Evolutionary conservation across 2,888 invertebrate genomes (phyloP).

Genomic region (Euclidia mi): DNA sequence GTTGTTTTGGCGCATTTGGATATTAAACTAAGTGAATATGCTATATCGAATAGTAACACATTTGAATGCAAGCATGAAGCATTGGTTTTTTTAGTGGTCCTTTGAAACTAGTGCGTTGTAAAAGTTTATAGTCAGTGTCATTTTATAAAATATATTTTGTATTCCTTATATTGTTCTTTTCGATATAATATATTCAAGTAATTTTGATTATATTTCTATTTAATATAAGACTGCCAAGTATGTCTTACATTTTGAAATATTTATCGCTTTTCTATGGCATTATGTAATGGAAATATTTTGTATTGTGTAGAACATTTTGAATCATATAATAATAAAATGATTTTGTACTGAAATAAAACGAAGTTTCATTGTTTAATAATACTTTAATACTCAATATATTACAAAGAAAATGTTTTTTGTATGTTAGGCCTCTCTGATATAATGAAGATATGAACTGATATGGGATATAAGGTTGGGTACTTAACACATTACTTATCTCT

Average conservation of each 20-base stretch:
- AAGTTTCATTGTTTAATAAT: slow-evolving; percentile 10
- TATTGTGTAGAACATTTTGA: slow-evolving; percentile 49
- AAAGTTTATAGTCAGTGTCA: too few species aligned
- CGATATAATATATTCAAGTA: too few species aligned
- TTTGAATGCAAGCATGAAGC: too few species aligned
- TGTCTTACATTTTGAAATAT: too few species aligned
- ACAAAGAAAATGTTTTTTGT: slow-evolving; percentile 28
- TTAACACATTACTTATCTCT: slow-evolving; percentile 7
- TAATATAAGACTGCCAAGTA: slow-evolving; percentile 10
- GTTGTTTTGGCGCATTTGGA: slow-evolving; percentile 75
- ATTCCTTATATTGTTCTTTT: too few species aligned
- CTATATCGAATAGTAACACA: too few species aligned
- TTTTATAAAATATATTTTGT: too few species aligned
- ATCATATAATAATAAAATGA: slow-evolving; percentile 46
- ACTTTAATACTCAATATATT: slow-evolving; percentile 22
- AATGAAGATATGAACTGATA: slow-evolving; percentile 52
- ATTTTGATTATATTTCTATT: slow-evolving; percentile 60
- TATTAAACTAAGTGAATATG: too few species aligned
- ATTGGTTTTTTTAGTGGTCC: too few species aligned
- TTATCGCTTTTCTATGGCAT: slow-evolving; percentile 60
- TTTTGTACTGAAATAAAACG: slow-evolving; percentile 53
- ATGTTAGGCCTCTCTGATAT: slow-evolving; percentile 44
- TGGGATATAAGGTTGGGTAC: slow-evolving; percentile 23
- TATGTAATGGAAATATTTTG: slow-evolving; percentile 55
- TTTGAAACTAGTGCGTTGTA: too few species aligned